Percentiles rank a stretch among this genome's conserved stretches.
Conservation (phyloP, 2,888 invertebrate genomes). For the Pseudoips prasinana region DNA sequence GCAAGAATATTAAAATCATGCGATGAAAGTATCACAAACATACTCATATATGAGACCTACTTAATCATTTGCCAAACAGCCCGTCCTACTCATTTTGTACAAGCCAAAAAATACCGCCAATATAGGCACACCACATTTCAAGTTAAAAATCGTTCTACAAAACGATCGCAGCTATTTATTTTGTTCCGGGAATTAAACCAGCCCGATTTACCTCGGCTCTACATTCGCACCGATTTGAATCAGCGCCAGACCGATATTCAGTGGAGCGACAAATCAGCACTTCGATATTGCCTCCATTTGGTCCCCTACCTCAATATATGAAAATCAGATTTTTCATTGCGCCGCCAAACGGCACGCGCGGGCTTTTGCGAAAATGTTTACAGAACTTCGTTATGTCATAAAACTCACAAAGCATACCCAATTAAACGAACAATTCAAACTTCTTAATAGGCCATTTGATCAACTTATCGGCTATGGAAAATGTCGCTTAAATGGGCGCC, state of each 20-base stretch:
- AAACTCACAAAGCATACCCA: conserved; percentile 40
- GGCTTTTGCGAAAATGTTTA: conserved; percentile 33
- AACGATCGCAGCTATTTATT: conserved; percentile 31
- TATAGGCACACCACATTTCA: conserved; percentile 6
- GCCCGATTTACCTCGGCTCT: conserved; percentile 52
- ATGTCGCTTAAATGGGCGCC: conserved; percentile 32
- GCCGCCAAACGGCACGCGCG: conserved; percentile 29
- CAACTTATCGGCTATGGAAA: conserved; percentile 44
- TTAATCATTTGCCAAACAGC: no score
- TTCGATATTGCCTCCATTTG: conserved; percentile 80
- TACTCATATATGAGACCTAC: no score
- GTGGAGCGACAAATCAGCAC: conserved; percentile 78
- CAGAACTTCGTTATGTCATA: conserved; percentile 34
- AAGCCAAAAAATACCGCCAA: no score
- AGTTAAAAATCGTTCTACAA: conserved; percentile 4
- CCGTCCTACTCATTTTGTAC: no score
- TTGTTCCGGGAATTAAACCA: conserved; percentile 51
- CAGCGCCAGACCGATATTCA: conserved; percentile 77
- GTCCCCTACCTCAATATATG: conserved; percentile 70
- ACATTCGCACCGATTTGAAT: conserved; percentile 69
- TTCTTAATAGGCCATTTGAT: conserved; percentile 53
- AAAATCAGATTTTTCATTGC: conserved; percentile 72
- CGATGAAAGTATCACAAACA: no score
- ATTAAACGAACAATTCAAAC: conserved; percentile 52
- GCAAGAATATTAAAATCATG: no score